Evolutionary conservation across 2,797 vertebrate genomes (phyloP), one percentile per base, ranked within the genome.

Genomic region (Arnoldichthys spilopterus): DNA sequence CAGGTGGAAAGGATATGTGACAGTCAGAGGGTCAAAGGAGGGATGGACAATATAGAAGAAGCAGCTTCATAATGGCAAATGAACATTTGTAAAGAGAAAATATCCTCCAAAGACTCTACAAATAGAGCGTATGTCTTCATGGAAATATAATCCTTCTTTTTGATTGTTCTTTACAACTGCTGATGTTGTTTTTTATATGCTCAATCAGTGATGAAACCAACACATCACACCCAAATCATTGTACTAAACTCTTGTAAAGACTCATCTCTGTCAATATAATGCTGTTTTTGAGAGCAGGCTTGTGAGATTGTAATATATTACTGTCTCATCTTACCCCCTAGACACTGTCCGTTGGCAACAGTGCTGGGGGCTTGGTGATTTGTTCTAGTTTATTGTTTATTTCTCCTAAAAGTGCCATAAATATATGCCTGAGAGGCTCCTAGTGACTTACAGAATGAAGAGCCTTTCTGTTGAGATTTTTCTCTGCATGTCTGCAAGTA

Each of bases 161-260:
- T 81, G 73, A 81, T 53, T 81, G 61, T 61, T 76, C 18, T 63
- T 78, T 81, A 24, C 59, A 74, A 62, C 74, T 67, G 76, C 67
- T 67, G 20, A 37, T 37, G 30, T 8, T 6, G 0, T 59, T 81
- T 16, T 43, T 77, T 22, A 24, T 66, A 76, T 59, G 24, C 51
- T 43, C 12, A 70, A 80, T 72, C 80, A 81, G 66, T 73, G 73
- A 47, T 45, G 47, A 83, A 75, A 22, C 53, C 30, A 78, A 78
- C 12, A 30, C 4, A 2, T 71, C 62, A 24, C 75, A 45, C 24
- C 24, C 20, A 49, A 73, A 82, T 82, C 79, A 83, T 45, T 81
- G 83, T 61, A 77, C 64, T 74, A 34, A 69, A 32, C 34, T 64
- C 32, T 28, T 68, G 49, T n/a, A 56, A 49, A 72, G 74, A 34